A percentile compares a stretch with the other conserved stretches of the same genome.
These are phyloP conservation scores for Corythoichthys haematopterus DNA, from an alignment of 2,113 vertebrate species.

Conservation along the genomic window DNA sequence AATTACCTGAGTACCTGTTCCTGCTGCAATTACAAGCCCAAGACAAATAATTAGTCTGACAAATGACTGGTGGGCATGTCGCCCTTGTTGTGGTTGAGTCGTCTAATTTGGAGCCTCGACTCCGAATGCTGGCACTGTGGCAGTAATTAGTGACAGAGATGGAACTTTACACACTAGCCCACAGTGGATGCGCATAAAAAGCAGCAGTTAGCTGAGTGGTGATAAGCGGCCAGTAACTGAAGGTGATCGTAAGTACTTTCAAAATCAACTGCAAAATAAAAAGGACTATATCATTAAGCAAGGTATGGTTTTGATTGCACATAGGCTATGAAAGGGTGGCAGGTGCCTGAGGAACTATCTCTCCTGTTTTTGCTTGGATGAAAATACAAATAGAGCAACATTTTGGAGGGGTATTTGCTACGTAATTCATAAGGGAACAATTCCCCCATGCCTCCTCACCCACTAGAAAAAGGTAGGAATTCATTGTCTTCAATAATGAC, in stretches of 20 bases:
- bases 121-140: constrained; percentile 59
- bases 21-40: constrained; percentile 72
- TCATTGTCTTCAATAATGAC: no score
- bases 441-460: no score
- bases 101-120: constrained; percentile 71
- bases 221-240: not conserved
- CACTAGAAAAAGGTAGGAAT: no score
- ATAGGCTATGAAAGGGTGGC: not conserved
- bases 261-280: not conserved
- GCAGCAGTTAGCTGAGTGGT: not conserved
- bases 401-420: not conserved
- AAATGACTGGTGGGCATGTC: constrained; percentile 74
- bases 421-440: no score
- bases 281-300: not conserved
- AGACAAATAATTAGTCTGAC: constrained; percentile 79
- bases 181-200: not conserved
- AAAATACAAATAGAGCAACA: not conserved
- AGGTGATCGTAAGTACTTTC: not conserved
- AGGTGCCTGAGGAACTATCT: not conserved
- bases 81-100: constrained; percentile 74
- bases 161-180: constrained; percentile 63
- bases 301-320: not conserved
- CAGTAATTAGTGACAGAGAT: constrained; percentile 69
- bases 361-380: not conserved
- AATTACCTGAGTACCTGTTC: constrained; percentile 77